Conservation (phyloP, 1,140 invertebrate species). For the Drosophila sucinea region DNA sequence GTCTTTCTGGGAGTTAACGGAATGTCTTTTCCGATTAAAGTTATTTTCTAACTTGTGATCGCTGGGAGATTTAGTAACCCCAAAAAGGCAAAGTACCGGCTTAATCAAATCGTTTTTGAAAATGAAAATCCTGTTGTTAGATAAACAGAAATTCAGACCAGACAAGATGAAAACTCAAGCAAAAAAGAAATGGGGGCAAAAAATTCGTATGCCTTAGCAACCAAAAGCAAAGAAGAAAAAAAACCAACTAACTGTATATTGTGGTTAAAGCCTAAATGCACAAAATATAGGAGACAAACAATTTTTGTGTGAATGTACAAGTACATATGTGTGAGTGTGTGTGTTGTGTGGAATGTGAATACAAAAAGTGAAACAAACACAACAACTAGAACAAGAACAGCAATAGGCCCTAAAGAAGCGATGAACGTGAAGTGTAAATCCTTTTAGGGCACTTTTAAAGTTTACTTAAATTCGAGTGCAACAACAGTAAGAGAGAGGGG, state of each 20-base stretch:
- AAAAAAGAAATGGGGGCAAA: not conserved
- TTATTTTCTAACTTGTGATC: no score
- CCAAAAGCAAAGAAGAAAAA: not conserved
- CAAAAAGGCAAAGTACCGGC: no score
- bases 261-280: not conserved
- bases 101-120: no score
- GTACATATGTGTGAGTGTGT: slow-evolving; percentile 46
- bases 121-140: no score
- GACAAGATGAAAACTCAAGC: not conserved
- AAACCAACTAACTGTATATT: not conserved
- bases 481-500: slow-evolving; percentile 1
- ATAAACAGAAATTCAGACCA: not conserved
- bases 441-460: slow-evolving; percentile 56
- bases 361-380: slow-evolving; percentile 15
- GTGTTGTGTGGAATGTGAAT: slow-evolving; percentile 27
- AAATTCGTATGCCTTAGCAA: not conserved
- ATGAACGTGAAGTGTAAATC: slow-evolving; percentile 13
- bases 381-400: slow-evolving; percentile 12
- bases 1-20: no score
- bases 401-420: slow-evolving; percentile 36
- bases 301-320: slow-evolving; percentile 36
- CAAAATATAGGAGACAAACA: not conserved
- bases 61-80: no score
- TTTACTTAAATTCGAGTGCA: slow-evolving; percentile 58
- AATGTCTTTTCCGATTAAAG: no score